Percentiles rank a stretch among this genome's conserved stretches.
Conservation (phyloP, 2,888 invertebrate species). For the Himalopsyche anomala region DNA sequence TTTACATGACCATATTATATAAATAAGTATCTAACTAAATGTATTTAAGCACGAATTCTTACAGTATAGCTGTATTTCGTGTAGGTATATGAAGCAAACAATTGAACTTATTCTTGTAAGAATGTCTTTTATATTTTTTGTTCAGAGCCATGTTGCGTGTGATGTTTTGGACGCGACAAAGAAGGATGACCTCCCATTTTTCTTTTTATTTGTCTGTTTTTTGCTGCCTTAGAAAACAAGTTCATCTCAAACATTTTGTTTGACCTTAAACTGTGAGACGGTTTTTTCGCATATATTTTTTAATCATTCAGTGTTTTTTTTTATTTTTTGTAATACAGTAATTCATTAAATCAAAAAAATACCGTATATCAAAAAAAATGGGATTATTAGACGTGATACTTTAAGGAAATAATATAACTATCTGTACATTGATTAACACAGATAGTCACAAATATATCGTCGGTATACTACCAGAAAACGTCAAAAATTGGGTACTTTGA, state of each 20-base stretch:
- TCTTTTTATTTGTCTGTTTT: constrained; percentile 57
- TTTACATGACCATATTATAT: too few species aligned
- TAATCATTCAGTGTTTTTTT: too few species aligned
- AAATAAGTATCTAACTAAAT: too few species aligned
- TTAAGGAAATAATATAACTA: too few species aligned
- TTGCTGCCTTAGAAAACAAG: constrained; percentile 36
- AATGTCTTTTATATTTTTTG: constrained; percentile 21
- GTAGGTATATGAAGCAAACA: neutral
- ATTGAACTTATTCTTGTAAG: constrained; percentile 24
- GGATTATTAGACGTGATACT: too few species aligned
- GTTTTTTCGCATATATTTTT: neutral
- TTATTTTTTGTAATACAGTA: too few species aligned
- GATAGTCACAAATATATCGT: too few species aligned
- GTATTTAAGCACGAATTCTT: constrained; percentile 29
- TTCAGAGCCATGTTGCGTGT: constrained; percentile 58
- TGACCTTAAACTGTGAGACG: neutral
- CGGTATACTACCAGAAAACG: too few species aligned
- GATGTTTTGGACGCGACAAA: constrained; percentile 61
- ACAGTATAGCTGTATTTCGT: constrained; percentile 1
- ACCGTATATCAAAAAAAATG: too few species aligned
- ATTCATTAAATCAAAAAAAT: too few species aligned
- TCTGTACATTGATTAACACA: too few species aligned
- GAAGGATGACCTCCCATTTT: constrained; percentile 62
- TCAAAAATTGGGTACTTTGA: too few species aligned
- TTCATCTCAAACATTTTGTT: constrained; percentile 42